Base-by-base conservation (phyloP, 2,888 invertebrate species). In the Drosophila crucigera region DNA sequence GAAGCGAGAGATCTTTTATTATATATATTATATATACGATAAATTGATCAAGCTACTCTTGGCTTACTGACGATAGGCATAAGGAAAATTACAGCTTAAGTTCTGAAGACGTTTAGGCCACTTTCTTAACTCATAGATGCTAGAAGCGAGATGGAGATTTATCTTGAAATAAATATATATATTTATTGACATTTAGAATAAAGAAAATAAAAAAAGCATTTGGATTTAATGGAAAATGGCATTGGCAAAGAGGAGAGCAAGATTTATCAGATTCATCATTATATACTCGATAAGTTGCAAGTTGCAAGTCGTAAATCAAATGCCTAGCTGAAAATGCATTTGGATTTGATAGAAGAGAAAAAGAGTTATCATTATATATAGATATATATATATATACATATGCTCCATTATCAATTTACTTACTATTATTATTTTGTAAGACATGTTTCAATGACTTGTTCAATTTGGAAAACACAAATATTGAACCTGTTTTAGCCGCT, bases 401-500 rank as follows among this genome's bases (percentile, higher is more conserved):
- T 47, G 22, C 7, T 14, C 7, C 22, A 47, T 47, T 7, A 47
- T 7, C 1, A 14, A 22, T 43, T 43, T 22, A 43, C 0, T 43
- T 22, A 14, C 22, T 43, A 2, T 4, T 5, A 11, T 22, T 22
- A 11, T 43, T 22, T 22, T 43, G 43, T 22, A 5, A 22, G 4
- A 41, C 10, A n/a, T n/a, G 10, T 5, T 11, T n/a, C n/a, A 2
- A 41, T n/a, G n/a, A 43, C n/a, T n/a, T 43, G 41, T 11, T n/a
- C 11, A n/a, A 5, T 43, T 43, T 5, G 11, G n/a, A 43, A 43
- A 43, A 22, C 22, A 22, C 43, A 22, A 22, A 22, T 5, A 6
- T 47, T 50, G 55, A 73, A 73, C 59, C 60, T 67, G 55, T 67
- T 37, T 50, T 11, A 22, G 9, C 16, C 9, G 47, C 4, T 10